These are phyloP conservation scores for Caenorhabditis virilis DNA, from an alignment of 2,888 invertebrate genomes.

Conservation along the genomic window DNA sequence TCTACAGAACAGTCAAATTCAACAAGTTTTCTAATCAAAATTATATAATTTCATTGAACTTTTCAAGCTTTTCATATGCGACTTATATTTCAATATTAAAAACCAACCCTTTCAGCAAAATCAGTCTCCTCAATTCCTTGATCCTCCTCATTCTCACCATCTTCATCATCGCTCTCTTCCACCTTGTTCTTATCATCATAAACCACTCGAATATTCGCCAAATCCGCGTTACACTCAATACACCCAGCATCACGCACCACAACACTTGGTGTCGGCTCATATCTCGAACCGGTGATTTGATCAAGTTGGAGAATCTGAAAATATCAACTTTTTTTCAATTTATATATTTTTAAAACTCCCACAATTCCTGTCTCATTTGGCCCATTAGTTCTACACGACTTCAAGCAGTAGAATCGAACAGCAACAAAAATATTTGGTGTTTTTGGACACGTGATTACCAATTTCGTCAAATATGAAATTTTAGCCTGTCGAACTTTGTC, in stretches of 20 bases:
- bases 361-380: background rate
- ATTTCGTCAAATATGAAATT: slow-evolving; percentile 23
- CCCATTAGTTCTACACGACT: slow-evolving; percentile 6
- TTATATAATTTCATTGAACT: too few relatives aligned
- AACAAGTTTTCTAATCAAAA: too few relatives aligned
- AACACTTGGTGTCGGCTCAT: background rate
- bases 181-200: slow-evolving; percentile 7
- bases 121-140: too few relatives aligned
- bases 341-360: slow-evolving; percentile 3
- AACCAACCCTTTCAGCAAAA: too few relatives aligned
- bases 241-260: background rate
- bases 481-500: slow-evolving; percentile 7
- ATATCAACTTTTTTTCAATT: background rate
- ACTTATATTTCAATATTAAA: too few relatives aligned
- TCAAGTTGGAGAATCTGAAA: slow-evolving; percentile 29
- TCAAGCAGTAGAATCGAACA: slow-evolving; percentile 17
- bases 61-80: too few relatives aligned
- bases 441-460: slow-evolving; percentile 16
- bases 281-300: slow-evolving; percentile 17
- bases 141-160: background rate
- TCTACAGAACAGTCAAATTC: too few relatives aligned
- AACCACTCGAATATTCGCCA: slow-evolving; percentile 12
- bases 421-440: slow-evolving; percentile 20
- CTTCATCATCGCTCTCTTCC: background rate
- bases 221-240: background rate